Conservation (phyloP, 2,888 invertebrate genomes). For the Epinotia demarniana region DNA sequence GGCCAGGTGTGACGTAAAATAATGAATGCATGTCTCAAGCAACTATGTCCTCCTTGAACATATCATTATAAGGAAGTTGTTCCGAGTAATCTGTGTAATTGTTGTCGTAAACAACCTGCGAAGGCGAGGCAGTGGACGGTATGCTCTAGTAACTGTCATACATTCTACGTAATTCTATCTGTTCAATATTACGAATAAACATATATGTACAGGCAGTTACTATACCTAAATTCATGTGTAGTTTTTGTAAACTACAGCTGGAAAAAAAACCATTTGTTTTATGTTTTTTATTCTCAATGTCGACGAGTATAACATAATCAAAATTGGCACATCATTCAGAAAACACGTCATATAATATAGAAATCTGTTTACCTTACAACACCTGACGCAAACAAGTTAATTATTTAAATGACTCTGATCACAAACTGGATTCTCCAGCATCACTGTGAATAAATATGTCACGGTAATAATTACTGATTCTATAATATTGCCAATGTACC, state of each 20-base stretch:
- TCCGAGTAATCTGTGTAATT: slow-evolving; percentile 37
- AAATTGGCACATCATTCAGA: slow-evolving; percentile 3
- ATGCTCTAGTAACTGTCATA: slow-evolving; percentile 31
- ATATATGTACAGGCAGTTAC: neutral
- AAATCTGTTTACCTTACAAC: neutral
- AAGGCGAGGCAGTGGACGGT: slow-evolving; percentile 8
- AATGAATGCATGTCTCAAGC: slow-evolving; percentile 28
- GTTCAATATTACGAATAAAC: neutral
- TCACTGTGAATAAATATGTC: slow-evolving; percentile 19
- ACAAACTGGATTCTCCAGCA: slow-evolving; percentile 31
- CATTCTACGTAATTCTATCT: slow-evolving; percentile 25
- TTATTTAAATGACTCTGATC: slow-evolving; percentile 34
- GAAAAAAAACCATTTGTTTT: no score
- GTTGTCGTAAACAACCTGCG: slow-evolving; percentile 18
- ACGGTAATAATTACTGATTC: slow-evolving; percentile 25
- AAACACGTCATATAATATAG: slow-evolving; percentile 1
- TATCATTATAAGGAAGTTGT: slow-evolving; percentile 42
- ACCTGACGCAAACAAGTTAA: slow-evolving; percentile 26
- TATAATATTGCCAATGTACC: slow-evolving; percentile 8
- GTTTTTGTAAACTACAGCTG: neutral
- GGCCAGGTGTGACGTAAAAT: no score
- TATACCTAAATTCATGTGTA: neutral
- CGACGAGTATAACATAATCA: no score
- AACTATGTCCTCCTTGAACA: slow-evolving; percentile 28
- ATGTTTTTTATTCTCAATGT: no score